phyloP scores from a whole-genome alignment of 2,797 vertebrate species.

The Argya squamiceps region DNA sequence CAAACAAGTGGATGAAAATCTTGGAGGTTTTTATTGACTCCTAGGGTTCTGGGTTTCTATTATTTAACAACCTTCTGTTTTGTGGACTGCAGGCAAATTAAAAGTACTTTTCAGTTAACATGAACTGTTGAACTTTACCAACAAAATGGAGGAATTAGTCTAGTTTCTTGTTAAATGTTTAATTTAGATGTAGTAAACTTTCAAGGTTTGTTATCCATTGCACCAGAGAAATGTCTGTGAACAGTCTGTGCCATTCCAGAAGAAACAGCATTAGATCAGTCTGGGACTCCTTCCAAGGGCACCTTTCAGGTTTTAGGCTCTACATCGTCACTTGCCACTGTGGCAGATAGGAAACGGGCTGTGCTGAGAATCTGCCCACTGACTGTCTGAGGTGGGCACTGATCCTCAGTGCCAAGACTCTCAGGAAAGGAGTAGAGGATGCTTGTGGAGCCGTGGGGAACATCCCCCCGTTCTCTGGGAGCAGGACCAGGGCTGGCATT shows the following conservation, averaged over 20 bases:
- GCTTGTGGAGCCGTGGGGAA: background rate
- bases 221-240: background rate
- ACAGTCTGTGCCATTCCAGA: background rate
- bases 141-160: background rate
- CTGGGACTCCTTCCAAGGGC: background rate
- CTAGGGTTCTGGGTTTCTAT: background rate
- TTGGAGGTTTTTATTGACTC: background rate
- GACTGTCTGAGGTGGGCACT: fast-evolving
- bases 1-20: background rate
- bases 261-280: background rate
- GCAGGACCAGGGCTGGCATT: background rate
- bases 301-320: background rate
- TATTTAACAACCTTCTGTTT: background rate
- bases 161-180: background rate
- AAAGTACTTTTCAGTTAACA: background rate
- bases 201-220: background rate
- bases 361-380: background rate
- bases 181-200: background rate
- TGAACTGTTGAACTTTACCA: background rate
- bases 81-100: background rate
- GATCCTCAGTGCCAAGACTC: background rate
- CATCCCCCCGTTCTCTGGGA: background rate
- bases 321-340: background rate
- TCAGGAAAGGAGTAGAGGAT: fast-evolving
- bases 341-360: background rate